Evolutionary conservation across 2,888 invertebrate species (phyloP), one percentile per base, ranked within the genome.

Genomic region (Tetragnatha montana): DNA sequence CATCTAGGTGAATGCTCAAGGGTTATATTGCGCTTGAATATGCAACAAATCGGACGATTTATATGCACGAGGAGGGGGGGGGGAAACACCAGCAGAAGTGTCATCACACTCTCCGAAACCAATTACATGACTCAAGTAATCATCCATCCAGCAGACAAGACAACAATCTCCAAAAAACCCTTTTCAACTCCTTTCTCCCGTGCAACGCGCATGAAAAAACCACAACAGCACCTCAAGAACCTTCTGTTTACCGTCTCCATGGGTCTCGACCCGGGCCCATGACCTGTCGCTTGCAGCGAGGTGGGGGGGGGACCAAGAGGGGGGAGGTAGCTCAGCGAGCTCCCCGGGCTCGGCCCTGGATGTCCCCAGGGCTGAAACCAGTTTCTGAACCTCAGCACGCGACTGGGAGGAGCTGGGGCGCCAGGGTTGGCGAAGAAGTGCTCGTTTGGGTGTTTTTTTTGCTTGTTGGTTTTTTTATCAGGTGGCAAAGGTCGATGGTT

Each of bases 261-360:
- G 83, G 88, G 85, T 85, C 85, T 85, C 84, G 85, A 85, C 84
- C 89, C 73, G 70, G 8, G 85, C 69, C 81, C 76, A 47, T 89
- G 84, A 89, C 89, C 89, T 89, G 89, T 89, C 89, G 80, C 81
- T 70, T 35, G 35, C 87, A 68, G 35, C 75, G 76, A 87, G 80
- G 87, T 80, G 69, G 21, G 60, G 19, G 71, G 49, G 74, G n/a
- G n/a, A n/a, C n/a, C 19, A 22, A 75, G 49, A 35, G 79, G 80
- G 70, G 73, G 74, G 50, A 49, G 49, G 12, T 12, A 17, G 8
- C 49, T 21, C 49, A 50, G 50, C 14, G 69, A 60, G 88, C 84
- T 83, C 49, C 87, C 87, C 75, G 76, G 89, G 76, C 49, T 68
- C 21, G 22, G 21, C 81, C 81, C 89, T 81, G 81, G 85, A 85